Evolutionary conservation across 2,888 invertebrate species (phyloP).

Genomic region (Caenorhabditis sp.): DNA sequence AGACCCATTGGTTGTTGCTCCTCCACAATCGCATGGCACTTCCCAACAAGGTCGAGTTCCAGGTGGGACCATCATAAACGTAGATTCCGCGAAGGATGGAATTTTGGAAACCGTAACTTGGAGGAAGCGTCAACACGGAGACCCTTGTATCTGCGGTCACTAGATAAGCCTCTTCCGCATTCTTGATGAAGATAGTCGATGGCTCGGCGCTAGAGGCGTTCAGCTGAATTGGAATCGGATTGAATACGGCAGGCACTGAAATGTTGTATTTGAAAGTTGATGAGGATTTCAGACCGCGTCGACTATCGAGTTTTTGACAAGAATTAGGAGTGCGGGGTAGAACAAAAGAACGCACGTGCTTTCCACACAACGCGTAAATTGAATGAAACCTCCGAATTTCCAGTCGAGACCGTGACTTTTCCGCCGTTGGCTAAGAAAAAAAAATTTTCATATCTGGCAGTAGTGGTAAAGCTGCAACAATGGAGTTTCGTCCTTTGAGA

Average conservation of each 20-base stretch:
- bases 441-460: not conserved
- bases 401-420: not conserved
- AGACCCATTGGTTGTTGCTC: not conserved
- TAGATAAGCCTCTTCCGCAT: not conserved
- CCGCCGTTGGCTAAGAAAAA: not conserved
- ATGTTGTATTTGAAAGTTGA: no score
- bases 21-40: not conserved
- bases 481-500: no score
- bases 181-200: not conserved
- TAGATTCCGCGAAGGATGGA: not conserved
- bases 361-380: not conserved
- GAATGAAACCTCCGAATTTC: not conserved
- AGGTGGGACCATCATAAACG: not conserved
- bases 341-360: not conserved
- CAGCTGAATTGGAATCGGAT: not conserved
- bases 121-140: not conserved
- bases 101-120: not conserved
- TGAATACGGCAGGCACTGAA: not conserved
- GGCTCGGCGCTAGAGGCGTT: not conserved
- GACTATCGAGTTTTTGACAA: no score
- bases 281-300: no score
- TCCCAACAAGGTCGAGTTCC: not conserved
- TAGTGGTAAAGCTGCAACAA: no score
- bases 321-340: no score
- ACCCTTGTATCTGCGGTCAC: not conserved